Evolutionary conservation across 2,888 invertebrate species (phyloP).

Genomic region (Nomada flava): DNA sequence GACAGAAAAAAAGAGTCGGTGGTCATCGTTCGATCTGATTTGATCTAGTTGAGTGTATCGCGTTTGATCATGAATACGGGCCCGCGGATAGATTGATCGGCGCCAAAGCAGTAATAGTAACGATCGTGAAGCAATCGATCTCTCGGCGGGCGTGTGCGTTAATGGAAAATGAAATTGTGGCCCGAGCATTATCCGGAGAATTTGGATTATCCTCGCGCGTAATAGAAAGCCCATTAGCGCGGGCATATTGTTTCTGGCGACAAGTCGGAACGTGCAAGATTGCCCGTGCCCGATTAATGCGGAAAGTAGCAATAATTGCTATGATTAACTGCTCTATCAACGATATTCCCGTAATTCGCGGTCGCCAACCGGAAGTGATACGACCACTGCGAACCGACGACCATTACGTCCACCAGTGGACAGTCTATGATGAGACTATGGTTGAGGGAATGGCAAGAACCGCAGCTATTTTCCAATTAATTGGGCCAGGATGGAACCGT

Average conservation of each 20-base stretch:
- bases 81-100: conserved; percentile 39
- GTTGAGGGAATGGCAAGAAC: conserved; percentile 19
- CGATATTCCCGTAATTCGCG: conserved; percentile 49
- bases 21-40: conserved; percentile 1
- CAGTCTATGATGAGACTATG: neutral
- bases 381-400: conserved; percentile 19
- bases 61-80: conserved; percentile 54
- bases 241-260: conserved; percentile 68
- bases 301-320: conserved; percentile 65
- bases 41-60: conserved; percentile 34
- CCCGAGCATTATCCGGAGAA: conserved; percentile 67
- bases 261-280: conserved; percentile 60
- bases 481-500: neutral
- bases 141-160: conserved; percentile 49
- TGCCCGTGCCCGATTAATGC: conserved; percentile 58
- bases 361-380: conserved; percentile 39
- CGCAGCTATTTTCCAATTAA: conserved; percentile 9
- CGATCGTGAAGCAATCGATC: conserved; percentile 68
- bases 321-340: conserved; percentile 56
- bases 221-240: conserved; percentile 71
- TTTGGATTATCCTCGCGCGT: conserved; percentile 71
- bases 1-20: neutral
- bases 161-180: conserved; percentile 75
- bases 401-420: conserved; percentile 25
- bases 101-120: conserved; percentile 57